Conservation (phyloP, 2,888 invertebrate species). For the Drosophila suboccidentalis region DNA sequence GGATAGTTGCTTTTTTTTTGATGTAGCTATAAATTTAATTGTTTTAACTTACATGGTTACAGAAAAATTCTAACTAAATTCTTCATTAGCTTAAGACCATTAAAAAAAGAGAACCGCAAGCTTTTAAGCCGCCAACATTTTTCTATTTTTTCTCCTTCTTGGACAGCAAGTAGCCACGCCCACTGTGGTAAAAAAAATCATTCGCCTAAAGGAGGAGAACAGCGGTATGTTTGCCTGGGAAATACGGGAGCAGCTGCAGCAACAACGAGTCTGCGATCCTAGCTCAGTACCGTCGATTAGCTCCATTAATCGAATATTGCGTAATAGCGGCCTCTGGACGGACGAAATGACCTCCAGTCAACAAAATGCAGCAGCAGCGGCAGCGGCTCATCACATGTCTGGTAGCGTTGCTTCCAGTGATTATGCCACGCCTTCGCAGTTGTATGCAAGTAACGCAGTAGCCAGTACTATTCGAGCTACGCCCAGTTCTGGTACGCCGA, state of each 20-base stretch:
- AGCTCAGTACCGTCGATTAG: conserved; percentile 97
- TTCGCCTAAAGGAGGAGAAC: conserved; percentile 97
- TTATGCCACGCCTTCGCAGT: conserved; percentile 46
- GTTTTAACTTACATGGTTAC: not conserved
- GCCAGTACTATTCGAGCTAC: conserved; percentile 27
- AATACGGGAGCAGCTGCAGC: conserved; percentile 95
- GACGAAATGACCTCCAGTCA: conserved; percentile 87
- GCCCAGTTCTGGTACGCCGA: conserved; percentile 32
- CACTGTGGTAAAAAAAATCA: conserved; percentile 97
- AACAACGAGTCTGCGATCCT: conserved; percentile 96
- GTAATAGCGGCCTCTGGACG: conserved; percentile 94
- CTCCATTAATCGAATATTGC: conserved; percentile 96
- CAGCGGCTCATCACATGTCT: conserved; percentile 70
- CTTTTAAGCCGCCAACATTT: conserved; percentile 8
- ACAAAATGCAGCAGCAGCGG: conserved; percentile 83
- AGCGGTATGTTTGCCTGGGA: conserved; percentile 99
- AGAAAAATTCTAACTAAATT: not conserved
- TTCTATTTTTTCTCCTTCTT: conserved; percentile 53
- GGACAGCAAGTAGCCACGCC: conserved; percentile 98
- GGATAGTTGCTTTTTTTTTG: conserved; percentile 1
- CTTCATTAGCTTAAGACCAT: not conserved
- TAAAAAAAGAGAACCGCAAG: not conserved
- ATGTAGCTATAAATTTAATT: not conserved
- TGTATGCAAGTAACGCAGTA: conserved; percentile 41
- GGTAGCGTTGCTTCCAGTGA: conserved; percentile 28